Evolutionary conservation across 2,888 invertebrate genomes (phyloP).

Genomic region (Himalopsyche tibetana): DNA sequence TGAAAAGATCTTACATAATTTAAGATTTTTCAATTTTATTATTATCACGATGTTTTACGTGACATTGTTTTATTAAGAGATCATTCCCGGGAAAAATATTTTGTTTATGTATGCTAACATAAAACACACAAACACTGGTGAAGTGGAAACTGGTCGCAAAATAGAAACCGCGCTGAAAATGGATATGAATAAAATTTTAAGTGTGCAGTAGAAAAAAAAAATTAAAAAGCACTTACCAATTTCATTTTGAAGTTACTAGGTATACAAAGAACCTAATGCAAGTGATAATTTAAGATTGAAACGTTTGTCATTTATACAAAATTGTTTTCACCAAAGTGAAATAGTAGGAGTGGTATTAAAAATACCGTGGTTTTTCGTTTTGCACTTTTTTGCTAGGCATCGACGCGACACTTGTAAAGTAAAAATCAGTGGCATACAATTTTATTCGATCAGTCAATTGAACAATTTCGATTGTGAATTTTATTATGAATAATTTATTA

Average conservation of each 20-base stretch:
- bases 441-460: not conserved
- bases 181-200: no score
- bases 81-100: no score
- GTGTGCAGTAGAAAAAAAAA: not conserved
- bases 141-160: no score
- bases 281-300: constrained; percentile 49
- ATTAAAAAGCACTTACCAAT: constrained; percentile 50
- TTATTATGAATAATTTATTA: not conserved
- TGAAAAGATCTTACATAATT: no score
- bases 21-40: no score
- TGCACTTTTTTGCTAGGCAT: not conserved
- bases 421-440: constrained; percentile 17
- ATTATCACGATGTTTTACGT: no score
- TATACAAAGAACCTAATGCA: constrained; percentile 42
- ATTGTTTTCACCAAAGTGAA: constrained; percentile 44
- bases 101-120: no score
- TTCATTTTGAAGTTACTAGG: constrained; percentile 57
- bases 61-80: no score
- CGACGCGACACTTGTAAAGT: constrained; percentile 1
- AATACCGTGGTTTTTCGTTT: constrained; percentile 30
- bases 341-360: constrained; percentile 31
- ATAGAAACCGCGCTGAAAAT: no score
- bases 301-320: constrained; percentile 50
- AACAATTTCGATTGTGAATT: not conserved
- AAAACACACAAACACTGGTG: no score